Base-by-base conservation (phyloP, 2,113 vertebrate genomes). In the Pterophyllum scalare region DNA sequence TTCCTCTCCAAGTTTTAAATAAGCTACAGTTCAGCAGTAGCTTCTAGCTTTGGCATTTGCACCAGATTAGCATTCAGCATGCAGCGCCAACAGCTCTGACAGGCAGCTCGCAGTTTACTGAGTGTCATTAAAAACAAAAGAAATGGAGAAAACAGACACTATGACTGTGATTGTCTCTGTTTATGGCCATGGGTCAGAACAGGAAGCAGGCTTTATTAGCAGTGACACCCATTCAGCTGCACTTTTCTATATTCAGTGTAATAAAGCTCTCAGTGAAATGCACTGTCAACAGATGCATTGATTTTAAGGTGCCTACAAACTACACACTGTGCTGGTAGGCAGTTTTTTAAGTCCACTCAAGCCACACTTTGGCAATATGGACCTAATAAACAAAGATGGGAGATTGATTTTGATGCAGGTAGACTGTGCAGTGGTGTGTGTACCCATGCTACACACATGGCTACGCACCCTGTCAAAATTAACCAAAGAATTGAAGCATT, bases 21-120 rank as follows among this genome's bases (percentile, higher is more conserved):
- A 64, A 81, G 59, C 35, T 52, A 9, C 56, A 61, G 59, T 80
- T 77, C 46, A 61, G 31, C 67, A n/a, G 67, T 72, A 3, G 67
- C 46, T 72, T 72, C 67, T 54, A 72, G 65, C 60, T 79, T 17
- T 77, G 54, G 9, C 74, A 59, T 64, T 81, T 33, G 22, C 56
- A 70, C 56, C 3, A 15, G 6, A 79, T 84, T 70, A 78, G 3
- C 22, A 59, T 79, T 81, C 62, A 75, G 72, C n/a, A 6, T 7
- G 70, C 7, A 67, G 40, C 1, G 43, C 40, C 46, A 7, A 28
- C 61, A 1, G 13, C 1, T 62, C 77, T 80, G 70, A 80, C 61
- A 13, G 59, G 57, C 28, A 6, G 54, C 43, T 54, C 20, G 6
- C n/a, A 62, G 35, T 74, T 5, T 56, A 1, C 60, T 24, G 28